Evolutionary conservation across 1,140 invertebrate genomes (phyloP), one percentile per base, ranked within the genome.

Genomic region (Brachionus asplanchnoidis): DNA sequence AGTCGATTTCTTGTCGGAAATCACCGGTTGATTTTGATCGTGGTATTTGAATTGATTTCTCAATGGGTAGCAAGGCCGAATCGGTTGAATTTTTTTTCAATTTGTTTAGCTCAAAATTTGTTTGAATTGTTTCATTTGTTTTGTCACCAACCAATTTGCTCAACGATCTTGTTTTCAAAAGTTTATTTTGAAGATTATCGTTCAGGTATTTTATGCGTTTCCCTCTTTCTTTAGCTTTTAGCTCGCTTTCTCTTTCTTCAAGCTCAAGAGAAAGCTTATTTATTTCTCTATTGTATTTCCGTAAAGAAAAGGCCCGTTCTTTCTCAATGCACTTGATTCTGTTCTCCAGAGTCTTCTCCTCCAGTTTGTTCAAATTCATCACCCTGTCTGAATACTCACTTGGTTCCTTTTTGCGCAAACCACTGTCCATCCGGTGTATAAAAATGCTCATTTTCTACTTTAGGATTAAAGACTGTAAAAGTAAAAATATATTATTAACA

Each of bases 371-470:
- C 4, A 77, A 9, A 23, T 77, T 77, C 9, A 77, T 77, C 20
- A 50, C n/a, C 1, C 73, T 42, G 40, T 77, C 73, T 9, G 73
- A 77, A 46, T 77, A 77, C 11, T 77, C 73, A 23, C 73, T 77
- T 3, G 73, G 40, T 11, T 20, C 17, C 7, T 26, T 26, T 17
- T 77, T 46, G 5, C 42, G 8, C 3, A 46, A 23, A 1, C 40
- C 40, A 50, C 23, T 77, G 9, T 56, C 17, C 7, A 17, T 56
- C 6, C 17, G 14, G n/a, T 17, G 1, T 56, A 8, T 56, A 8
- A 17, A 46, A 46, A 56, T n/a, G 6, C 17, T 56, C 53, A 56
- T 56, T 56, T 56, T 50, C n/a, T 12, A 17, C 53, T 56, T 20
- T 0, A 2, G 26, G 3, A 28, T 28, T 36, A 36, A 7, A 36